Evolutionary conservation across 2,113 vertebrate genomes (phyloP).

Genomic region (Rhodinocichla rosea): DNA sequence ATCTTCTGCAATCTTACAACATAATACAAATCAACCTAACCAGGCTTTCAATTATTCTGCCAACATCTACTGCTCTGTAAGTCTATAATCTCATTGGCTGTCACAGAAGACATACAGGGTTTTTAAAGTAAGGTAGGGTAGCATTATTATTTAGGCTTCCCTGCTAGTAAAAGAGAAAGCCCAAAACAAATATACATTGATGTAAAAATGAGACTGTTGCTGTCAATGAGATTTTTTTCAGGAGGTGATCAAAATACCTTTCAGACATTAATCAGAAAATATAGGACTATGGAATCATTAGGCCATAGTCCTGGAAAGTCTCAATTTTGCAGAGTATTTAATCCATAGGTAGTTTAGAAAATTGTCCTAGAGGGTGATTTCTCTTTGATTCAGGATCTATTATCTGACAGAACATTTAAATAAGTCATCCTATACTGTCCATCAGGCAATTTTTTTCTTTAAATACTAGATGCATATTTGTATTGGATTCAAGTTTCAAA

Average conservation of each 20-base stretch:
- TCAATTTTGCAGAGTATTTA: neutral
- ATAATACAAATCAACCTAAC: neutral
- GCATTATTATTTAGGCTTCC: neutral
- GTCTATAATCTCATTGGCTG: neutral
- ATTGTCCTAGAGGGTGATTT: neutral
- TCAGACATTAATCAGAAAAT: neutral
- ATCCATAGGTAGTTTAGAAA: neutral
- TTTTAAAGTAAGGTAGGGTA: neutral
- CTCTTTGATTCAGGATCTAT: neutral
- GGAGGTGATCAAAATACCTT: neutral
- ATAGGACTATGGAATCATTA: neutral
- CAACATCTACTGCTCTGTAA: neutral
- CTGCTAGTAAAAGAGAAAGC: neutral
- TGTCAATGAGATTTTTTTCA: neutral
- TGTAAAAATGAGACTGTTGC: neutral
- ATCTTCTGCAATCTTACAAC: neutral
- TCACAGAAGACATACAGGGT: neutral
- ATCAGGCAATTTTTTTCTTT: neutral
- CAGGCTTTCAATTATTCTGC: neutral
- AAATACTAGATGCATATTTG: neutral
- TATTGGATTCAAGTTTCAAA: neutral
- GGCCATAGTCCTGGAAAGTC: neutral
- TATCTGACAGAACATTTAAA: neutral
- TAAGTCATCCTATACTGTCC: neutral
- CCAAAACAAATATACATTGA: neutral